Conservation (phyloP, 2,888 invertebrate genomes). For the Andrena marginata region DNA sequence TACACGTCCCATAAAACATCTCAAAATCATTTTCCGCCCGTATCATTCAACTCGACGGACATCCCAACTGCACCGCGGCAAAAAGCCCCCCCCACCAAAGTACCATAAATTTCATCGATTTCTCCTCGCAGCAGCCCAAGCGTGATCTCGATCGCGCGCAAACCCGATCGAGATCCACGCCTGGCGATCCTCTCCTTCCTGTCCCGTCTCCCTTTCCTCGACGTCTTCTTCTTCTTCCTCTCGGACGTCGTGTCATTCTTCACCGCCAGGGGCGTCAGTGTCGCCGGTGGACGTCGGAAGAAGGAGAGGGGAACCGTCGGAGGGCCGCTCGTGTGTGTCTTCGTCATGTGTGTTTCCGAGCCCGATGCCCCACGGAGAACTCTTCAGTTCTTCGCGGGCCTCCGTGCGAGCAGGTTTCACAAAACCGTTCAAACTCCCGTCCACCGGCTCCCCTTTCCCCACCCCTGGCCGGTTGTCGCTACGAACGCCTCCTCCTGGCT, state of each 20-base stretch:
- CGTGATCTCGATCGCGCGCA: constrained; percentile 60
- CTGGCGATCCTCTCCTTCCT: constrained; percentile 59
- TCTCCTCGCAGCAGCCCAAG: constrained; percentile 9
- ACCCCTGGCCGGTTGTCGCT: background rate
- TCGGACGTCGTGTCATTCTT: constrained; percentile 78
- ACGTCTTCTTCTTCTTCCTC: constrained; percentile 72
- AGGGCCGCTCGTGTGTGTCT: constrained; percentile 75
- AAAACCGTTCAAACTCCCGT: background rate
- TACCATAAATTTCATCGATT: background rate
- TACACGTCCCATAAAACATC: too few species aligned
- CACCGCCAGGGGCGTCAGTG: constrained; percentile 81
- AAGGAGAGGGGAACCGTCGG: constrained; percentile 77
- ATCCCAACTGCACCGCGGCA: too few species aligned
- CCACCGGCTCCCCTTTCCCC: constrained; percentile 16
- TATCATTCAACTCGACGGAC: too few species aligned
- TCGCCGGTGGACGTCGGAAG: constrained; percentile 71
- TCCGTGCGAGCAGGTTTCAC: constrained; percentile 68
- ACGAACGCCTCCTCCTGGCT: background rate
- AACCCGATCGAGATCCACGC: constrained; percentile 54
- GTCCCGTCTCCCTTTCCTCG: constrained; percentile 67
- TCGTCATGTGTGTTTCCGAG: constrained; percentile 77
- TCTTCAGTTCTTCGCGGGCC: constrained; percentile 79
- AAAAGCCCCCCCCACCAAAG: background rate
- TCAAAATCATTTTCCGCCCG: too few species aligned
- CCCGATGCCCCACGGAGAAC: constrained; percentile 69